Conservation (phyloP, 2,888 invertebrate genomes). For the Patella ulyssiponensis region DNA sequence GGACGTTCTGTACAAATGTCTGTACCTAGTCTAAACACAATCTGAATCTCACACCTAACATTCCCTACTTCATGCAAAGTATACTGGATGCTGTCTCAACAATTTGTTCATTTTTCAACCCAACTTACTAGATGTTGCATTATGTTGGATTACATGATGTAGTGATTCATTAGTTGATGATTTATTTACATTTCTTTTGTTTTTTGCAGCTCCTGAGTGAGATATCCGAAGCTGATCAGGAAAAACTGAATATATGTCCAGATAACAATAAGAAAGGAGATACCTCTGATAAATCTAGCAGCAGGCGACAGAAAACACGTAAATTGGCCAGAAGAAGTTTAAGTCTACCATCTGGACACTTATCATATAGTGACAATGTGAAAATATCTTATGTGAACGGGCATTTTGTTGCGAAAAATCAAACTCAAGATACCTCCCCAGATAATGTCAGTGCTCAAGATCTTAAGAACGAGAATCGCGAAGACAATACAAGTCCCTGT, state of each 20-base stretch:
- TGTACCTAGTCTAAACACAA: too few species aligned
- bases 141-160: too few species aligned
- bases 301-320: slow-evolving; percentile 12
- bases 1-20: too few species aligned
- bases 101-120: too few species aligned
- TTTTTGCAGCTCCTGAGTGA: slow-evolving; percentile 61
- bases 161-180: background rate
- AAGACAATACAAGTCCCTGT: slow-evolving; percentile 3
- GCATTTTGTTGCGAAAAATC: slow-evolving; percentile 37
- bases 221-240: slow-evolving; percentile 60
- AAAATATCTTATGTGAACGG: slow-evolving; percentile 42
- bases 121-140: too few species aligned
- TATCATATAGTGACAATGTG: slow-evolving; percentile 39
- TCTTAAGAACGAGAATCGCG: background rate
- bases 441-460: background rate
- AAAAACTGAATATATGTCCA: background rate
- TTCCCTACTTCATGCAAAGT: too few species aligned
- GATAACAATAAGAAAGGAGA: slow-evolving; percentile 11
- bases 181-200: slow-evolving; percentile 19
- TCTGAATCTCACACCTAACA: too few species aligned
- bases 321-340: slow-evolving; percentile 35
- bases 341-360: slow-evolving; percentile 40
- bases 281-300: slow-evolving; percentile 3
- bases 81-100: too few species aligned
- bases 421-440: slow-evolving; percentile 1